Evolutionary conservation across 1,140 invertebrate genomes (phyloP).

Genomic region (Parapsyche elsis): DNA sequence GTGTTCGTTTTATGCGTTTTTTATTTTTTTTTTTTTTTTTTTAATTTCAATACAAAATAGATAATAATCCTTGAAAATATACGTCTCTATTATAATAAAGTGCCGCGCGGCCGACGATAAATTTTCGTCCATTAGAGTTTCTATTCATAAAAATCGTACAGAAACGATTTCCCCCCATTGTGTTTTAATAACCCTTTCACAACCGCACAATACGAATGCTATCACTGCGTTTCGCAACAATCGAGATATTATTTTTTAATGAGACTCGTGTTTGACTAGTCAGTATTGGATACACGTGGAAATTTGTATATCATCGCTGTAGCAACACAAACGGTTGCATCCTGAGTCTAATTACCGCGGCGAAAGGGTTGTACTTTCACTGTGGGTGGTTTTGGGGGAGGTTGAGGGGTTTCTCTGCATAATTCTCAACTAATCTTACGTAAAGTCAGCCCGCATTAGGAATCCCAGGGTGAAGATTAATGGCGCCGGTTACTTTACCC

Average conservation of each 20-base stretch:
- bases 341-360: not conserved
- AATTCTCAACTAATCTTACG: slow-evolving; percentile 50
- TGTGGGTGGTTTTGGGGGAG: not conserved
- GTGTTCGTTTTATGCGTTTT: slow-evolving; percentile 1
- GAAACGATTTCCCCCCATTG: slow-evolving; percentile 5
- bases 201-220: not conserved
- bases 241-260: not conserved
- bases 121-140: slow-evolving; percentile 3
- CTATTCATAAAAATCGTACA: slow-evolving; percentile 5
- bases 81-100: slow-evolving; percentile 2
- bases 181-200: slow-evolving; percentile 3
- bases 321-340: not conserved
- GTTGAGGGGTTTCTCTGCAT: slow-evolving; percentile 39
- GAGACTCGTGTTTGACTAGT: too few species aligned
- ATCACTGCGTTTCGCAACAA: not conserved
- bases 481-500: slow-evolving; percentile 19
- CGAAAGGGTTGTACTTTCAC: slow-evolving; percentile 18
- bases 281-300: too few species aligned
- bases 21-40: not conserved
- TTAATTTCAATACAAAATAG: not conserved
- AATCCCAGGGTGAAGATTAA: slow-evolving; percentile 46
- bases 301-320: too few species aligned
- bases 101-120: not conserved
- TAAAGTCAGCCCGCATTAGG: slow-evolving; percentile 47
- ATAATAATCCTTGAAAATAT: slow-evolving; percentile 1